Percentiles rank a stretch among this genome's conserved stretches.
phyloP scores from a whole-genome alignment of 2,797 vertebrate species.

The Halcyon chelicuti region DNA sequence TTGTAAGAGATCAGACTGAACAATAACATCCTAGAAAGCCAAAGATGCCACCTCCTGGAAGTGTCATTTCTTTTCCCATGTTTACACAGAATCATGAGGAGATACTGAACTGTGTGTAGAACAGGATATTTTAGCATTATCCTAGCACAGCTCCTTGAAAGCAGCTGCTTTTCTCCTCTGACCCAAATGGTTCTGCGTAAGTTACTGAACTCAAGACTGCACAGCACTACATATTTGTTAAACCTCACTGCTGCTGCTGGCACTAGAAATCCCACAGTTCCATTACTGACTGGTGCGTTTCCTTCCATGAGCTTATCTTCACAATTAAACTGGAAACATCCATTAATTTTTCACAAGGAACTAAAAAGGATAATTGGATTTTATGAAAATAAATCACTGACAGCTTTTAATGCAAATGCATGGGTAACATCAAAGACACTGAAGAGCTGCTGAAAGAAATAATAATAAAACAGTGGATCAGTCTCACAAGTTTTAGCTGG shows the following conservation, averaged over 20 bases:
- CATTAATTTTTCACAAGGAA: slow-evolving; percentile 23
- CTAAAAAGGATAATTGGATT: slow-evolving; percentile 13
- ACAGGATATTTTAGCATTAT: background rate
- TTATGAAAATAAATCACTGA: slow-evolving; percentile 43
- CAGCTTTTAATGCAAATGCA: slow-evolving; percentile 40
- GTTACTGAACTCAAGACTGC: background rate
- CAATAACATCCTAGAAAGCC: background rate
- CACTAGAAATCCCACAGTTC: background rate
- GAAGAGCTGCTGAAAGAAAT: slow-evolving; percentile 32
- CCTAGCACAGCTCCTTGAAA: background rate
- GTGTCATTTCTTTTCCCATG: background rate
- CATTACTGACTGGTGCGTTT: background rate
- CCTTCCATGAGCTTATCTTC: background rate
- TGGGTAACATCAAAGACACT: slow-evolving; percentile 37
- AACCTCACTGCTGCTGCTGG: background rate
- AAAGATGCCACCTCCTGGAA: background rate
- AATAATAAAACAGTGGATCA: slow-evolving; percentile 15
- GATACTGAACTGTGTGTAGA: background rate
- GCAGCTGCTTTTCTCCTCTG: background rate
- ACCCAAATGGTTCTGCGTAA: background rate
- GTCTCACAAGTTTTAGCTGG: slow-evolving; percentile 11
- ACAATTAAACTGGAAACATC: slow-evolving; percentile 8
- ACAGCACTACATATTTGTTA: background rate
- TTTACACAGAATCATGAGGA: background rate
- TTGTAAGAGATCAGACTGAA: background rate